Percentiles rank a stretch among this genome's conserved stretches.
Conservation (phyloP, 2,113 vertebrate genomes). For the Prolemur simus region DNA sequence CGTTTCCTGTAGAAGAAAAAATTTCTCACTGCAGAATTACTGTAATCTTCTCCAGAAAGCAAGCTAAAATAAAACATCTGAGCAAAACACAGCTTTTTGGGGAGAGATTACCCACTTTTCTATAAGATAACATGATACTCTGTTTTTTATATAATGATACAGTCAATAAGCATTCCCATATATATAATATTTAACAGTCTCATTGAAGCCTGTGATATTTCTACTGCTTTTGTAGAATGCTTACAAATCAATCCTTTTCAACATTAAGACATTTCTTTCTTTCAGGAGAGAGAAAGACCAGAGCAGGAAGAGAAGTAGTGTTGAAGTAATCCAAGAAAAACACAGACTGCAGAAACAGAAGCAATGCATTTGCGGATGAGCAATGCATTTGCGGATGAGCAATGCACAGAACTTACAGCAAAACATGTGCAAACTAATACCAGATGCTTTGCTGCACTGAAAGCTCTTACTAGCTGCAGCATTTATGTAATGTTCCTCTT, state of each 20-base stretch:
- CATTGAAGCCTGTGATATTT: background rate
- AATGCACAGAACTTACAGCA: background rate
- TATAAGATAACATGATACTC: background rate
- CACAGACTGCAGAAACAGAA: background rate
- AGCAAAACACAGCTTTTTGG: slow-evolving; percentile 22
- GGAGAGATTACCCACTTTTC: slow-evolving; percentile 32
- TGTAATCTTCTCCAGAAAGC: slow-evolving; percentile 35
- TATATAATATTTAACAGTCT: slow-evolving; percentile 6
- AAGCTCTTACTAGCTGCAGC: background rate
- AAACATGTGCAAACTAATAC: background rate
- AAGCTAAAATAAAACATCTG: slow-evolving; percentile 45
- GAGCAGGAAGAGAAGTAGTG: background rate
- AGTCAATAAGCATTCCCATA: background rate
- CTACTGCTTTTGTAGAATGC: background rate
- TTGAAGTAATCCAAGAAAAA: background rate
- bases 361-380: background rate
- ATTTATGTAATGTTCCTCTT: background rate
- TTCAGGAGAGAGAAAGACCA: background rate
- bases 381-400: background rate
- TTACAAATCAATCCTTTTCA: slow-evolving; percentile 22
- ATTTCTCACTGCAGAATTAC: slow-evolving; percentile 30
- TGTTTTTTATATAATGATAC: slow-evolving; percentile 11
- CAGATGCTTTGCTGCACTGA: background rate
- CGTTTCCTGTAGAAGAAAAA: background rate
- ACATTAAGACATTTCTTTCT: slow-evolving; percentile 9